phyloP scores from a whole-genome alignment of 2,113 vertebrate genomes.

The Equus quagga region DNA sequence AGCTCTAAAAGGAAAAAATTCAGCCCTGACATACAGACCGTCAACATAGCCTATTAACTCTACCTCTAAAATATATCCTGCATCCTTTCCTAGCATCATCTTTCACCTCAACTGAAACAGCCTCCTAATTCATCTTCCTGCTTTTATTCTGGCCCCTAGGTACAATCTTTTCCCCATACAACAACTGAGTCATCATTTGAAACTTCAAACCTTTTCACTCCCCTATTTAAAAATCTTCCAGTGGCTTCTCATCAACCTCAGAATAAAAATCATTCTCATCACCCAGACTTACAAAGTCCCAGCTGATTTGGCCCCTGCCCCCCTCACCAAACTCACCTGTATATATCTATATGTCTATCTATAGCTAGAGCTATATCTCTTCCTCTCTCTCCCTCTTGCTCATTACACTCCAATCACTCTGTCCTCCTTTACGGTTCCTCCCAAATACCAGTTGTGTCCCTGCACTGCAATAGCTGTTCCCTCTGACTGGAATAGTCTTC shows the following conservation, averaged over 20 bases:
- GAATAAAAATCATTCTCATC: constrained; percentile 30
- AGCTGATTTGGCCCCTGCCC: neutral
- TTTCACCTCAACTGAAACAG: neutral
- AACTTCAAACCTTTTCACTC: constrained; percentile 41
- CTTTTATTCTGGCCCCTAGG: neutral
- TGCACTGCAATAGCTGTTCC: neutral
- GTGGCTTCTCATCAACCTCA: neutral
- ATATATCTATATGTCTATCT: neutral
- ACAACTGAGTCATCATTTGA: neutral
- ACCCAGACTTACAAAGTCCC: neutral
- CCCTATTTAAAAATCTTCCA: neutral
- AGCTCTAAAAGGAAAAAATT: neutral
- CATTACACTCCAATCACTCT: neutral
- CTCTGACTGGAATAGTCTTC: constrained; percentile 10
- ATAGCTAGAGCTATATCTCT: too few species aligned
- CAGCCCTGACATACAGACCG: neutral
- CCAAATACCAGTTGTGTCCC: neutral
- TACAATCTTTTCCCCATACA: neutral
- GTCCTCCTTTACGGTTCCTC: neutral
- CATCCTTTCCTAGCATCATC: neutral
- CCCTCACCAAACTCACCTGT: neutral
- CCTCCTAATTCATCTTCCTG: neutral
- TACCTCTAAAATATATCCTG: constrained; percentile 4
- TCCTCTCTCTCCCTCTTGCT: neutral
- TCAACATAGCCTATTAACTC: neutral